Base-by-base conservation (phyloP, 2,888 invertebrate genomes). In the Deilephila elpenor region DNA sequence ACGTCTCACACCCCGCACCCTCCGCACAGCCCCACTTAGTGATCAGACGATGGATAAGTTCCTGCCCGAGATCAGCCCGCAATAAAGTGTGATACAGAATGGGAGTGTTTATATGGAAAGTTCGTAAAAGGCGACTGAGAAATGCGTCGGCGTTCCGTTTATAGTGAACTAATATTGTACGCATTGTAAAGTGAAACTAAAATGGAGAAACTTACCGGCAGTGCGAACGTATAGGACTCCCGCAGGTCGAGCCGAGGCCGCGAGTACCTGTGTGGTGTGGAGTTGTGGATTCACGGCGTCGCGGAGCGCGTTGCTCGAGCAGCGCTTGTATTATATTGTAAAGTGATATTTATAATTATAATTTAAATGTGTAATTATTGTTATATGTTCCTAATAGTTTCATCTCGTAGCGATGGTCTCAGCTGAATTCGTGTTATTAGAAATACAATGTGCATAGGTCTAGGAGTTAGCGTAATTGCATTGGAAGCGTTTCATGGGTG, bases 321-420 rank as follows among this genome's bases (percentile, higher is more conserved):
- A 71, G 25, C 82, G 75, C 74, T 82, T 88, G 86, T 86, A 88
- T 78, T 79, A 92, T 92, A 91, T 85, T 93, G 92, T 93, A 91
- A 85, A 82, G 88, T 89, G 88, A 85, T 89, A 89, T 91, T 89
- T 90, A 89, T 82, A 82, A 76, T 72, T 73, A 74, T 88, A 86
- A 88, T 85, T 86, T 89, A 89, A 87, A 86, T 85, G 80, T 92
- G 89, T 92, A 92, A 90, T 92, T 91, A 90, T 89, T 91, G 89
- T 92, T 92, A 89, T 93, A 93, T 92, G 94, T 94, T 94, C 94
- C 94, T 94, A 94, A 93, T 91, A 89, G 89, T 89, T 89, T 91
- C 84, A 84, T 89, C 89, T 87, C 79, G 88, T 91, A 90, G 89
- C 86, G 84, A 86, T 87, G 87, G 85, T 88, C 89, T 88, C 87